Percentiles rank a stretch among this genome's conserved stretches.
Conservation (phyloP, 2,888 invertebrate species). For the Polymixis lichenea region DNA sequence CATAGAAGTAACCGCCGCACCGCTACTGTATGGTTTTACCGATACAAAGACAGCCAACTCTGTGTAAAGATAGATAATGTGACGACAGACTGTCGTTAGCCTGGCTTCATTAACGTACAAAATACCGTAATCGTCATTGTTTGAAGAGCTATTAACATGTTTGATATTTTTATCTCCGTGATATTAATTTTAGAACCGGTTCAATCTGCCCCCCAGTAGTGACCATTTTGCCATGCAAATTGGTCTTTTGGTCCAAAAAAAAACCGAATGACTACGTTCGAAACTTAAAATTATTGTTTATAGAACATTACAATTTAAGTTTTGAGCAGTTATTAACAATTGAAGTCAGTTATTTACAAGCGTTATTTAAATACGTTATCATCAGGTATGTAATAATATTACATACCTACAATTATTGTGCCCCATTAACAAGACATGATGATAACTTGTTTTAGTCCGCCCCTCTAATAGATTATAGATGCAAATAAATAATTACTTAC, state of each 20-base stretch:
- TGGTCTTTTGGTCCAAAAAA: neutral
- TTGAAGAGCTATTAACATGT: neutral
- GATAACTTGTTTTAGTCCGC: neutral
- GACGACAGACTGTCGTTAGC: neutral
- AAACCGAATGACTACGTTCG: neutral
- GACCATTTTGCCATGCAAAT: neutral
- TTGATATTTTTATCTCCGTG: neutral
- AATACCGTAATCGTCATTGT: neutral
- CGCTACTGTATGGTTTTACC: neutral
- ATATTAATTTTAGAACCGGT: neutral
- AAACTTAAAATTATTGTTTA: no score
- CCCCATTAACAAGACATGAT: neutral
- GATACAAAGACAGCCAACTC: neutral
- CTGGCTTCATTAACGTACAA: neutral
- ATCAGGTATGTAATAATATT: neutral
- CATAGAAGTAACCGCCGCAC: no score
- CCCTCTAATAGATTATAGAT: neutral
- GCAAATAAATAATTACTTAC: neutral
- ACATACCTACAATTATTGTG: no score
- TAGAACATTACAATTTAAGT: no score
- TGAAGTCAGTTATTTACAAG: neutral
- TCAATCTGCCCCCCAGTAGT: neutral
- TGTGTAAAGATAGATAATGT: neutral
- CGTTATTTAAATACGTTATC: no score
- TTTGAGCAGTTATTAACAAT: neutral